Evolutionary conservation across 1,140 invertebrate genomes (phyloP), one percentile per base, ranked within the genome.

Genomic region (Pentalonia nigronervosa): DNA sequence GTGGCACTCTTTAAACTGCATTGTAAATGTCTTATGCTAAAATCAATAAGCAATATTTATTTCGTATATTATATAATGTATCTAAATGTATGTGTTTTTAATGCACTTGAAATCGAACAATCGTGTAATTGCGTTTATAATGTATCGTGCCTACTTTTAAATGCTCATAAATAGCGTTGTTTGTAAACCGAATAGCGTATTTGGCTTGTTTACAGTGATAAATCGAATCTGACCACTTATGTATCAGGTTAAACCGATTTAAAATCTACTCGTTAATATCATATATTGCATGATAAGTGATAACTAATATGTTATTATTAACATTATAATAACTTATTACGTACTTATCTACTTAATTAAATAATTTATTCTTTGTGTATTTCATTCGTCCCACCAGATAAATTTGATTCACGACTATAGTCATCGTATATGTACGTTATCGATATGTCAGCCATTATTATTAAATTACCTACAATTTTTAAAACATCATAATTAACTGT

Each of bases 31-130:
- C n/a, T 50, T 53, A 11, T 45, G 48, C 45, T 87, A 87, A 87
- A 87, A 87, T 86, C 84, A 86, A 86, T 86, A 86, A 36, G 34
- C 45, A 86, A 25, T 45, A 86, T 86, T 86, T 86, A 47, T 86
- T n/a, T 86, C 41, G 7, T 23, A 30, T 84, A 30, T 14, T 83
- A 83, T 83, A 20, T n/a, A 34, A 34, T 34, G 9, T 41, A 41
- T 83, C 2, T 83, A 41, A 34, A 81, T 81, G 20, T 81, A 81
- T 83, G 36, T 83, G 21, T 83, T 36, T 41, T 23, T 83, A 21
- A 48, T 30, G 30, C 84, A 87, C 30, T 84, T 41, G 34, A 84
- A 84, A 84, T 83, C 81, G 81, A 36, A 83, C 36, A 83, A 83
- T 41, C 41, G 83, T 41, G 76, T 83, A 83, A 83, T 83, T 83